These are phyloP conservation scores for Heliconius congener DNA, from an alignment of 1,140 invertebrate genomes.

Conservation along the genomic window DNA sequence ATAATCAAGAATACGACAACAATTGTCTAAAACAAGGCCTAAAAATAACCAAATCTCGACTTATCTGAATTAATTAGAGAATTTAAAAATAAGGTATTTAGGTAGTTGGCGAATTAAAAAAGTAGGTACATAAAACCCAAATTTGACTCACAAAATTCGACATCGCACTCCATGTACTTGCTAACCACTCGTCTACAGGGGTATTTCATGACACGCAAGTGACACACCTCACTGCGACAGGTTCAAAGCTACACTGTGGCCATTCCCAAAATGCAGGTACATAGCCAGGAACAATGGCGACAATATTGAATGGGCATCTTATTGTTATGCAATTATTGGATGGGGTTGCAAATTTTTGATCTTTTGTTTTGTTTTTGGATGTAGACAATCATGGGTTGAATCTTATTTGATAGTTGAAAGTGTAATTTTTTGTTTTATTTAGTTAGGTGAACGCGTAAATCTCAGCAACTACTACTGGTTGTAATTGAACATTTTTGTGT, in stretches of 20 bases:
- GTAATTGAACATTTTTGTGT: too few relatives aligned
- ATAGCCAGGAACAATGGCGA: background rate
- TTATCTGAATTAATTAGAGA: too few relatives aligned
- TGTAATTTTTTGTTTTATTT: background rate
- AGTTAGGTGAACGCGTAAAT: background rate
- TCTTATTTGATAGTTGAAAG: background rate
- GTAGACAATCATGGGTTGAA: background rate
- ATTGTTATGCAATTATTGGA: background rate
- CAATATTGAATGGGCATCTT: background rate
- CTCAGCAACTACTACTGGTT: too few relatives aligned
- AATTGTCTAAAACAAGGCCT: background rate
- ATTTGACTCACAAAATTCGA: constrained; percentile 1
- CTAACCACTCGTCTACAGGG: constrained; percentile 1
- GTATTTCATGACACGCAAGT: background rate
- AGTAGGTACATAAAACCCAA: background rate
- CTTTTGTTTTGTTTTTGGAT: background rate
- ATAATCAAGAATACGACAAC: background rate
- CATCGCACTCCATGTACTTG: background rate
- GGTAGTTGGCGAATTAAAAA: too few relatives aligned
- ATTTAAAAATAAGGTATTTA: too few relatives aligned
- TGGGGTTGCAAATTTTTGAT: background rate
- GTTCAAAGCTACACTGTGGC: background rate
- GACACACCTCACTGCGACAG: background rate
- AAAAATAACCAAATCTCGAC: too few relatives aligned
- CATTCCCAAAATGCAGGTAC: constrained; percentile 2